These are phyloP conservation scores for Eupithecia inturbata DNA, from an alignment of 2,888 invertebrate genomes.

Conservation along the genomic window DNA sequence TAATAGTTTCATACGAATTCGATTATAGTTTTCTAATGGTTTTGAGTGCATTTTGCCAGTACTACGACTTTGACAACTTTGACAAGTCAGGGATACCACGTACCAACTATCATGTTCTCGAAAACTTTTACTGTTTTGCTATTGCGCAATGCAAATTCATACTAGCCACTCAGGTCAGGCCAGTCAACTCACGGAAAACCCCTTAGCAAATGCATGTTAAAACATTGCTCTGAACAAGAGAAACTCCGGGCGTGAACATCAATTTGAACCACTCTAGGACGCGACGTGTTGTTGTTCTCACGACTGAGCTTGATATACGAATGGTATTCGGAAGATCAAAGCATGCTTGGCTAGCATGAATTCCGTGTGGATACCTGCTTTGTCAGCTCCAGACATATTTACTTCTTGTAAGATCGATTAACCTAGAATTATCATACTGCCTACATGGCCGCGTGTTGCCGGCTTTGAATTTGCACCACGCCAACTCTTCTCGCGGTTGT, in stretches of 20 bases:
- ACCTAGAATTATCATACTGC: no score
- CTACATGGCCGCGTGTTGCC: no score
- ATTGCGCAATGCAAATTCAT: background rate
- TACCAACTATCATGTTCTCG: background rate
- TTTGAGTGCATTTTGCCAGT: background rate
- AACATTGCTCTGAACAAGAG: background rate
- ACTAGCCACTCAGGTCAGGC: background rate
- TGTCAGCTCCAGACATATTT: background rate
- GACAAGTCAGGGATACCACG: background rate
- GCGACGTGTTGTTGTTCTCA: background rate
- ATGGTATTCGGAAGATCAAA: background rate
- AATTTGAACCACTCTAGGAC: background rate
- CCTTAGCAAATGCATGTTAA: background rate
- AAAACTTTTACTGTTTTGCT: background rate
- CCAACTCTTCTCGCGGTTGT: no score
- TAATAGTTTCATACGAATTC: no score
- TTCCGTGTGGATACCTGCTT: background rate
- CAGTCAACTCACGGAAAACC: background rate
- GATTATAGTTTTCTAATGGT: no score
- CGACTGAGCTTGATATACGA: background rate
- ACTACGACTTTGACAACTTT: background rate
- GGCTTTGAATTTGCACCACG: no score
- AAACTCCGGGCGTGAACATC: background rate
- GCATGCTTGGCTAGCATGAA: background rate
- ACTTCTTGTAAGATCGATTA: background rate